Evolutionary conservation across 2,888 invertebrate genomes (phyloP), one percentile per base, ranked within the genome.

Genomic region (Embidobia sp.): DNA sequence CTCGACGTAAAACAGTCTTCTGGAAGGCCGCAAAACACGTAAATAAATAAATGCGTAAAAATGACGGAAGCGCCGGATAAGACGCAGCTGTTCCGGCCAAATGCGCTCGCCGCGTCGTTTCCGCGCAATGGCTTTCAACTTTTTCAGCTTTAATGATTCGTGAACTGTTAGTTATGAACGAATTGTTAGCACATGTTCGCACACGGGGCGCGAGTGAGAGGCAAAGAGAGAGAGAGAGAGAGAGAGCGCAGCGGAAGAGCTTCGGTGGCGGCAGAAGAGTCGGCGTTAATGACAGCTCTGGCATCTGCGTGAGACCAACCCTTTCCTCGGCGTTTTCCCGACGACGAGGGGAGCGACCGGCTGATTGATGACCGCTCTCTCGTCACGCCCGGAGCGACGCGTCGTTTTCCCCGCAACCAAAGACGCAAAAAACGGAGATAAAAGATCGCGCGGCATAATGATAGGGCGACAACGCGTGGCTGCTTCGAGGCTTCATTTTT

Each of bases 121-220:
- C 49, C 35, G 42, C 15, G 42, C 46, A 66, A 75, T 61, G 22
- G 7, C 74, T 74, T 74, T 74, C 59, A 74, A 74, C 67, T 75
- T 75, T 59, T 59, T 46, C 11, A 42, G 40, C 26, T 42, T 59
- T 51, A 67, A 75, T 61, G 67, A 67, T 61, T 67, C 74, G 67
- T 40, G 53, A 59, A 66, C 59, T 61, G 61, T 48, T 53, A 49
- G 59, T 74, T 78, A 72, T 72, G 66, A 70, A 63, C 70, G 61
- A 70, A 72, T 75, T 57, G 75, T 74, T 67, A 61, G 61, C 78
- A 78, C 51, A 72, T 72, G 78, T 61, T 66, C 59, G 66, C 67
- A 37, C 59, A 46, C 53, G 46, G 44, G 29, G 27, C 40, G 6
- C 18, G 51, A 44, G 27, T 10, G 13, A 13, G 13, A 7, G 13